Conservation (phyloP, 2,888 invertebrate species). For the Calameuta idolon region DNA sequence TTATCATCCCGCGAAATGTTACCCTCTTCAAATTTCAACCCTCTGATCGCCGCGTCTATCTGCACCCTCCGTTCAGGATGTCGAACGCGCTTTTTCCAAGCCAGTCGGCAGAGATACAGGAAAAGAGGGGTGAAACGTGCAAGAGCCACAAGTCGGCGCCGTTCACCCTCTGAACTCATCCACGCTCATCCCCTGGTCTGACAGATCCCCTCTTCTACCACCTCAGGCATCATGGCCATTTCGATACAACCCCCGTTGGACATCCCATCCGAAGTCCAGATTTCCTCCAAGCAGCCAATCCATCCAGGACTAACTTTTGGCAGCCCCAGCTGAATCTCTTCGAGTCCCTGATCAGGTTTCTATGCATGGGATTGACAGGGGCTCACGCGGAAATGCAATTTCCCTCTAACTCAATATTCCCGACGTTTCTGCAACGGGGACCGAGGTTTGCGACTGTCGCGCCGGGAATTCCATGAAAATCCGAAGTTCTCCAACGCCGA, state of each 20-base stretch:
- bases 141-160: not conserved
- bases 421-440: not conserved
- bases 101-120: not conserved
- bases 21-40: not conserved
- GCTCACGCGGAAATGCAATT: not conserved
- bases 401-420: not conserved
- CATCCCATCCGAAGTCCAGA: not conserved
- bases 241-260: not conserved
- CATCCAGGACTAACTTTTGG: not conserved
- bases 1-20: not conserved
- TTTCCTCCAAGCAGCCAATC: not conserved
- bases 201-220: not conserved
- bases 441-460: not conserved
- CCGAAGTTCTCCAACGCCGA: not conserved
- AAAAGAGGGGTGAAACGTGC: not conserved
- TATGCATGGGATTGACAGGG: not conserved
- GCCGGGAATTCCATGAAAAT: not conserved
- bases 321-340: not conserved
- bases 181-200: not conserved
- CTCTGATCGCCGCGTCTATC: not conserved
- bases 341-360: not conserved
- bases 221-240: not conserved
- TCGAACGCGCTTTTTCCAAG: not conserved
- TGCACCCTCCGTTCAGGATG: not conserved
- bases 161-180: not conserved